A percentile compares a stretch with the other conserved stretches of the same genome.
phyloP scores from a whole-genome alignment of 2,888 invertebrate species.

The Drosophila cognata region DNA sequence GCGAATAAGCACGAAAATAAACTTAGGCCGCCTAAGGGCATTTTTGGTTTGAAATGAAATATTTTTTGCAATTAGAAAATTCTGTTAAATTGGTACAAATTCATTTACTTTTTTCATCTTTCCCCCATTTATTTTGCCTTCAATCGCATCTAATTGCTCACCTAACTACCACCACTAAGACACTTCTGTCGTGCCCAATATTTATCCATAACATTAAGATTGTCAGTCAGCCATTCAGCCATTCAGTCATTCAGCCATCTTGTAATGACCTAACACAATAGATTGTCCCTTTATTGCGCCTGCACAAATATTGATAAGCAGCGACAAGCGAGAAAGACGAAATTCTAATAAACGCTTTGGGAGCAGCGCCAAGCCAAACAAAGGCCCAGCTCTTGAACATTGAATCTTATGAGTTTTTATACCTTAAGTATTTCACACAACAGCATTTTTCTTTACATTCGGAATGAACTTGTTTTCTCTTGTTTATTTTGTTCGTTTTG shows the following conservation, averaged over 20 bases:
- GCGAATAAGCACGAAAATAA: neutral
- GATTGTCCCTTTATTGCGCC: conserved; percentile 53
- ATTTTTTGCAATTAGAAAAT: neutral
- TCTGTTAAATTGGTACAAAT: neutral
- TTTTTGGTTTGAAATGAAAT: neutral
- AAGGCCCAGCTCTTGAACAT: conserved; percentile 15
- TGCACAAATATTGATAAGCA: conserved; percentile 62
- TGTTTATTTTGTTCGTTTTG: conserved; percentile 9
- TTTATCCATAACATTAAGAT: conserved; percentile 17
- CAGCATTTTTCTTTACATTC: conserved; percentile 25
- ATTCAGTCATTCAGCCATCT: conserved; percentile 10
- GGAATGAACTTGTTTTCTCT: conserved; percentile 39
- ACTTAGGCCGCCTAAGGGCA: neutral
- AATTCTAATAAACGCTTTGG: conserved; percentile 34
- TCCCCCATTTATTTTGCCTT: neutral
- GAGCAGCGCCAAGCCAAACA: conserved; percentile 7
- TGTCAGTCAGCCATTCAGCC: conserved; percentile 12
- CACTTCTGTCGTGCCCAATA: neutral
- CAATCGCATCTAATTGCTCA: neutral
- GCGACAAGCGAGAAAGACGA: conserved; percentile 12
- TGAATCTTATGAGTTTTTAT: conserved; percentile 42
- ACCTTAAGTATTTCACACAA: conserved; percentile 39
- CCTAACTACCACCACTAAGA: neutral
- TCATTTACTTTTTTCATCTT: neutral
- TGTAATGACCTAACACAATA: conserved; percentile 48